phyloP scores from a whole-genome alignment of 1,140 invertebrate genomes.

The Bombus vancouverensis region DNA sequence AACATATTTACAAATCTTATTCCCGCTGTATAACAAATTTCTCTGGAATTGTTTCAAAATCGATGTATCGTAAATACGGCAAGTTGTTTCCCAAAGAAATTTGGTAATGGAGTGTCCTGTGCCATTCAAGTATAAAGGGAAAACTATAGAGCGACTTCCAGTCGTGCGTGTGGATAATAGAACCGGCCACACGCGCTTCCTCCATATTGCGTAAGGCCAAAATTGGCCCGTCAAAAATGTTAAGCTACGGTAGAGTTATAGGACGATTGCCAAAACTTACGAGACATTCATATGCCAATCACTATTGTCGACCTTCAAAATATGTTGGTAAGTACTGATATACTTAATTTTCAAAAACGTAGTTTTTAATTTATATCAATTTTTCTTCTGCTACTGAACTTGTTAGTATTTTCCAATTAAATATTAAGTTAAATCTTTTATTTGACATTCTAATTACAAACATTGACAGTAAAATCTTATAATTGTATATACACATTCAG shows the following conservation, averaged over 20 bases:
- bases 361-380: neutral
- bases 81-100: conserved; percentile 27
- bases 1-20: conserved; percentile 25
- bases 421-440: neutral
- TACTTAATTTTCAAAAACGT: neutral
- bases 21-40: neutral
- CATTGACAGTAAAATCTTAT: neutral
- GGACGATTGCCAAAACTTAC: conserved; percentile 56
- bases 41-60: conserved; percentile 12
- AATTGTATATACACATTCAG: neutral
- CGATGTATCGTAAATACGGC: conserved; percentile 1
- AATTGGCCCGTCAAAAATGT: conserved; percentile 62
- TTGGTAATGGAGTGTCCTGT: conserved; percentile 66
- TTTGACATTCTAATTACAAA: neutral
- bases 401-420: neutral
- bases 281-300: conserved; percentile 46
- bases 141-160: conserved; percentile 44
- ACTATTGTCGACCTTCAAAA: conserved; percentile 52
- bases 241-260: conserved; percentile 53
- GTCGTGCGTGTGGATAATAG: conserved; percentile 48
- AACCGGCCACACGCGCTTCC: conserved; percentile 56
- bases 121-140: conserved; percentile 37
- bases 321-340: conserved; percentile 38
- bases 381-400: conserved; percentile 14
- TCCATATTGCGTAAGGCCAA: conserved; percentile 73